A percentile compares a stretch with the other conserved stretches of the same genome.
phyloP scores from a whole-genome alignment of 1,140 invertebrate genomes.

The Orchesella cincta region DNA sequence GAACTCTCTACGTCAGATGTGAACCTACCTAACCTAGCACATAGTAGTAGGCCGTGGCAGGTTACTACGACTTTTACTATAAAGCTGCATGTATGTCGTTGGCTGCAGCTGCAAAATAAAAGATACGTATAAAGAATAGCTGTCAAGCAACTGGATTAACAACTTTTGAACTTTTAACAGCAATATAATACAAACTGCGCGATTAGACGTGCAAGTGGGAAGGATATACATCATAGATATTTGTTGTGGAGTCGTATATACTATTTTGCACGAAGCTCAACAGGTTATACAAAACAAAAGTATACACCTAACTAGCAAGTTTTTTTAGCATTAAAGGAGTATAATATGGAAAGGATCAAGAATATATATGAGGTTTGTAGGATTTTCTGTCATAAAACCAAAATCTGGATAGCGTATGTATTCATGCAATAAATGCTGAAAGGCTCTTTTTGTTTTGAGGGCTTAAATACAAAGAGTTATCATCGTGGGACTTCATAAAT shows the following conservation, averaged over 20 bases:
- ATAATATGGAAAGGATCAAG: too few relatives aligned
- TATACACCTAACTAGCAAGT: too few relatives aligned
- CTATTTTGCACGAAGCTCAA: too few relatives aligned
- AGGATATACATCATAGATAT: too few relatives aligned
- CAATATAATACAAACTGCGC: background rate
- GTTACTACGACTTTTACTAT: background rate
- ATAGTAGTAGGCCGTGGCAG: background rate
- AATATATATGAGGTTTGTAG: background rate
- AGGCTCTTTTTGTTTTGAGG: too few relatives aligned
- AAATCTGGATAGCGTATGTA: slow-evolving; percentile 26
- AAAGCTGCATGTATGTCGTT: background rate
- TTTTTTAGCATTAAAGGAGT: too few relatives aligned
- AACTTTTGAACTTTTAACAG: slow-evolving; percentile 31
- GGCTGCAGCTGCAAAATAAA: background rate
- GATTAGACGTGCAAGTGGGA: too few relatives aligned
- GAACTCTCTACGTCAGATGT: slow-evolving; percentile 30
- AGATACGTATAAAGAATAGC: too few relatives aligned
- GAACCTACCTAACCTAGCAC: slow-evolving; percentile 5
- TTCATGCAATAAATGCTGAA: too few relatives aligned
- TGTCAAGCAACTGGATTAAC: slow-evolving; percentile 43
- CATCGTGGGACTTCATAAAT: background rate
- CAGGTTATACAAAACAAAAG: too few relatives aligned
- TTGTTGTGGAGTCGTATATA: too few relatives aligned
- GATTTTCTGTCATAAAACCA: slow-evolving; percentile 1
- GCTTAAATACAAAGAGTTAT: background rate